Conservation (phyloP, 2,797 vertebrate species). For the Gymnothorax javanicus region DNA sequence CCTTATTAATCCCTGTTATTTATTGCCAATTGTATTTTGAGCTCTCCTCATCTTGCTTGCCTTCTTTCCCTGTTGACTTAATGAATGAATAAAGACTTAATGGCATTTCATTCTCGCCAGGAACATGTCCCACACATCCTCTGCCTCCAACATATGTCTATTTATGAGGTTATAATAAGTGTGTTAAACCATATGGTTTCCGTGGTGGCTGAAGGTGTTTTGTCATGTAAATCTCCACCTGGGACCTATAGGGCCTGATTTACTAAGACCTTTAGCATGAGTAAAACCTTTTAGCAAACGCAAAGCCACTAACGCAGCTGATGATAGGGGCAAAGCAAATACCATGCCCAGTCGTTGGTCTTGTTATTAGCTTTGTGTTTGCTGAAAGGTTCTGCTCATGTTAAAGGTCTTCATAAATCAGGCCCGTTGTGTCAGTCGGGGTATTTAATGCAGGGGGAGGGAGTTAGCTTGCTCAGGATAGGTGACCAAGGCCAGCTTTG, state of each 20-base stretch:
- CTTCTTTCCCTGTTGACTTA: slow-evolving; percentile 39
- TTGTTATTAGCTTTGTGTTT: too few species aligned
- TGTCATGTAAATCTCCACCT: slow-evolving; percentile 38
- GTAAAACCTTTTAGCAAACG: too few species aligned
- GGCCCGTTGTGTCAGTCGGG: background rate
- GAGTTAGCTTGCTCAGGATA: background rate
- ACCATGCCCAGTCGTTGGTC: too few species aligned
- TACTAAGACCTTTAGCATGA: too few species aligned
- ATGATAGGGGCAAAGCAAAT: too few species aligned
- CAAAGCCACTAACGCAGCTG: too few species aligned
- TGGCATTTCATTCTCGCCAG: slow-evolving; percentile 43
- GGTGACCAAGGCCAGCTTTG: background rate
- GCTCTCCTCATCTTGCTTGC: slow-evolving; percentile 35
- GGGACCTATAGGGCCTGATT: background rate
- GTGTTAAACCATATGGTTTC: slow-evolving; percentile 36
- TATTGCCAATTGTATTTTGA: slow-evolving; percentile 36
- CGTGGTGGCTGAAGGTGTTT: slow-evolving; percentile 34
- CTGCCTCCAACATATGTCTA: slow-evolving; percentile 48
- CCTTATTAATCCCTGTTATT: slow-evolving; percentile 35
- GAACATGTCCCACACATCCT: slow-evolving; percentile 2
- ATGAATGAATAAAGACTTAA: slow-evolving; percentile 52
- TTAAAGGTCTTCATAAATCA: too few species aligned
- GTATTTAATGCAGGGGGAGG: background rate
- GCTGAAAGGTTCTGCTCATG: too few species aligned
- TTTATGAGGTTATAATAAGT: slow-evolving; percentile 46